phyloP scores from a whole-genome alignment of 2,797 vertebrate species.

The Sus cebifrons region DNA sequence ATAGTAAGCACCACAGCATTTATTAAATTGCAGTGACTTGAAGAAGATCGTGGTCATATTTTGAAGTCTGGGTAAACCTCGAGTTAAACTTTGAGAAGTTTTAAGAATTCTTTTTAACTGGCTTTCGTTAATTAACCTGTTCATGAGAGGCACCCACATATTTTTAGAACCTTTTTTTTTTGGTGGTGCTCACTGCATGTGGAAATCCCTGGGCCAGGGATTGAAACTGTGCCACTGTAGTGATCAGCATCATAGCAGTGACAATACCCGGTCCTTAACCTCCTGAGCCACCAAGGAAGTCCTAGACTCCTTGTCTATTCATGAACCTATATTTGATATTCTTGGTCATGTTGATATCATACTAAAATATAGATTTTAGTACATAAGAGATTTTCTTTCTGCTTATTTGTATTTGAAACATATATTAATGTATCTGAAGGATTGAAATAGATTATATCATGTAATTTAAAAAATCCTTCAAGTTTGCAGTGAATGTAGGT shows the following conservation, averaged over 20 bases:
- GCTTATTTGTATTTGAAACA: background rate
- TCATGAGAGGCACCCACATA: background rate
- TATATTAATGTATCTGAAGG: background rate
- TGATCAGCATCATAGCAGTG: no score
- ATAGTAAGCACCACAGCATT: slow-evolving; percentile 40
- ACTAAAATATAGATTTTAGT: background rate
- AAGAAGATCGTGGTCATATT: slow-evolving; percentile 24
- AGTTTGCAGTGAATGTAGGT: background rate
- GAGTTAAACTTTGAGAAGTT: slow-evolving; percentile 54
- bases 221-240: no score
- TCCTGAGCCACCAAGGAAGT: no score
- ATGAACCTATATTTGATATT: slow-evolving; percentile 23
- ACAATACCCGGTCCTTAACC: no score
- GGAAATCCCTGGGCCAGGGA: no score
- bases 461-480: background rate
- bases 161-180: background rate
- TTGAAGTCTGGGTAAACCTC: slow-evolving; percentile 52
- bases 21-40: slow-evolving; percentile 53
- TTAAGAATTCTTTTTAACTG: background rate
- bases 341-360: background rate
- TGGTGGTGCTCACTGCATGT: no score
- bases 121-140: background rate
- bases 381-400: slow-evolving; percentile 16
- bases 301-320: background rate
- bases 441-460: slow-evolving; percentile 1